Conservation (phyloP, 92 coral and sea anemone genomes). For the Diadumene lineata region DNA sequence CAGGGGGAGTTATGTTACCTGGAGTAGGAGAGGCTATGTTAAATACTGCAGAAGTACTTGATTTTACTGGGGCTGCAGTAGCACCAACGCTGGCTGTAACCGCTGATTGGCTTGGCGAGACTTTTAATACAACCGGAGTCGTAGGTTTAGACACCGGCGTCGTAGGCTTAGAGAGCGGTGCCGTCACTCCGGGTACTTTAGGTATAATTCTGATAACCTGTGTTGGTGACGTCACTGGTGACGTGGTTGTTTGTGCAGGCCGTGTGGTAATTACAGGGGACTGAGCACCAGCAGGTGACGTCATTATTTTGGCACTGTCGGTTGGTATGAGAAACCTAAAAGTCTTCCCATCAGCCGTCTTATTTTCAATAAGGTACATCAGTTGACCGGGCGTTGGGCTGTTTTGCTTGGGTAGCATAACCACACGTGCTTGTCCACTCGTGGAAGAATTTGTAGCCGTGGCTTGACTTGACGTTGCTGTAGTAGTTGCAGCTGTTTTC, state of each 20-base stretch:
- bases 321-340: slow-evolving; percentile 18
- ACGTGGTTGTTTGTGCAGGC: neutral
- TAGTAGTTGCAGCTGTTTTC: neutral
- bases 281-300: slow-evolving; percentile 7
- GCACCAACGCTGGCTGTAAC: neutral
- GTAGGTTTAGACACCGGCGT: neutral
- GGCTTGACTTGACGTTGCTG: neutral
- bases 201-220: slow-evolving; percentile 26
- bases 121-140: neutral
- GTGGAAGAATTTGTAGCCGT: neutral
- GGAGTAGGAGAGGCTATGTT: neutral
- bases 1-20: slow-evolving; percentile 5
- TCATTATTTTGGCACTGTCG: slow-evolving; percentile 16
- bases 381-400: slow-evolving; percentile 32
- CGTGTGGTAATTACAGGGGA: neutral
- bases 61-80: too few relatives aligned
- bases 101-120: neutral
- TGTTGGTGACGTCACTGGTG: neutral
- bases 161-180: neutral
- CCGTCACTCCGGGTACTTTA: slow-evolving; percentile 16
- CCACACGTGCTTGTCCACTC: slow-evolving; percentile 16
- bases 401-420: slow-evolving; percentile 18
- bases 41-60: neutral
- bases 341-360: slow-evolving; percentile 31
- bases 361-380: slow-evolving; percentile 25